Conservation (phyloP, 2,797 vertebrate genomes). For the Lagocephalus sceleratus region DNA sequence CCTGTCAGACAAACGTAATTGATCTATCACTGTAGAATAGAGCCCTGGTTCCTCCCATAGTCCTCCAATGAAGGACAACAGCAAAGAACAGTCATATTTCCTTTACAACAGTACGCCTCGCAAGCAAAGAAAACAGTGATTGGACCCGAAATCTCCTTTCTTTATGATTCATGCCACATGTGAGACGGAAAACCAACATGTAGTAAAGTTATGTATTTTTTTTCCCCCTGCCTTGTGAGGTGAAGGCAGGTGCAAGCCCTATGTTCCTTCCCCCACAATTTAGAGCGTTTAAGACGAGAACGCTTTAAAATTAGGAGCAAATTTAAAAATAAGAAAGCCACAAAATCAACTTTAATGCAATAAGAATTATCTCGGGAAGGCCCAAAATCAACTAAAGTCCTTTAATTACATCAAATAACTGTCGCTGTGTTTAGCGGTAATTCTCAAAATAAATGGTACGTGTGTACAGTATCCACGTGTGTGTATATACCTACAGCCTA, state of each 20-base stretch:
- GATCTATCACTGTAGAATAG: constrained; percentile 41
- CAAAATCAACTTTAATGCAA: no score
- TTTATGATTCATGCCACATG: constrained; percentile 29
- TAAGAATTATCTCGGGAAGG: no score
- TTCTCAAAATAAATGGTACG: constrained; percentile 3
- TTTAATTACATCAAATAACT: no score
- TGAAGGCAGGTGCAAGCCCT: neutral
- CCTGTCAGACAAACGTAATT: constrained; percentile 31
- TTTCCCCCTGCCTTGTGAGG: no score
- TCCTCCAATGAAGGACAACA: constrained; percentile 51
- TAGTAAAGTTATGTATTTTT: neutral
- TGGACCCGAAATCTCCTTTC: constrained; percentile 9
- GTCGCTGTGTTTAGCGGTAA: no score
- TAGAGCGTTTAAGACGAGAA: no score
- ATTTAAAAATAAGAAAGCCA: no score
- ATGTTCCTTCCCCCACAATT: neutral
- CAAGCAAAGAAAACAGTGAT: constrained; percentile 30
- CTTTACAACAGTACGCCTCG: constrained; percentile 40
- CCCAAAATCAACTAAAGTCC: no score
- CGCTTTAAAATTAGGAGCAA: no score
- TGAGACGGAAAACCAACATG: constrained; percentile 15
- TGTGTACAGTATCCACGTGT: constrained; percentile 1
- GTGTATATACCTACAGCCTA: constrained; percentile 48
- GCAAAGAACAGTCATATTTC: constrained; percentile 43
- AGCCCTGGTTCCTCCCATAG: constrained; percentile 32